These are phyloP conservation scores for Drosophila orena DNA, from an alignment of 1,140 invertebrate genomes.

Conservation along the genomic window DNA sequence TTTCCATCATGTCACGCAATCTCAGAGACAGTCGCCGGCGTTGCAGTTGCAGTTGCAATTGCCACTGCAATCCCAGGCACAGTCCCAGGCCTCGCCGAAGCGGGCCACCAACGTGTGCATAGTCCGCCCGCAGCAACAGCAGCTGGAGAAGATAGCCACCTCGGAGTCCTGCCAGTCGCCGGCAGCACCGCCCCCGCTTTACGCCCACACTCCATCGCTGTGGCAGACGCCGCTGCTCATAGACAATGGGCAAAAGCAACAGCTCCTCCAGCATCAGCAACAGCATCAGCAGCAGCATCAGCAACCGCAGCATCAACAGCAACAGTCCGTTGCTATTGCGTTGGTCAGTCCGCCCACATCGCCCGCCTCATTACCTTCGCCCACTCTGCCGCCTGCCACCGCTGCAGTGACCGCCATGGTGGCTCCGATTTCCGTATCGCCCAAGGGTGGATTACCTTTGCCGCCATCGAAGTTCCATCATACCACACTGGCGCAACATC, in stretches of 20 bases:
- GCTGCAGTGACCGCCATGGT: conserved; percentile 77
- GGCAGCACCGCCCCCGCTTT: conserved; percentile 64
- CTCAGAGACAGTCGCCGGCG: conserved; percentile 64
- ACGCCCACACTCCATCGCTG: conserved; percentile 75
- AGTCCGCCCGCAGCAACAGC: conserved; percentile 75
- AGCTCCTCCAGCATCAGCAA: conserved; percentile 17
- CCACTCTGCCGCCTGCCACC: conserved; percentile 50
- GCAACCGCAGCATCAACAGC: conserved; percentile 21
- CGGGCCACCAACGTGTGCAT: conserved; percentile 76
- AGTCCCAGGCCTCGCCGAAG: conserved; percentile 64
- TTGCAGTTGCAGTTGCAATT: conserved; percentile 61
- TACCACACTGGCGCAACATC: conserved; percentile 77
- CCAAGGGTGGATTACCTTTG: conserved; percentile 62
- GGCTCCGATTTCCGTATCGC: conserved; percentile 67
- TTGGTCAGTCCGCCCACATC: conserved; percentile 77
- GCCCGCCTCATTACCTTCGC: conserved; percentile 75
- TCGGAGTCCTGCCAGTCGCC: conserved; percentile 47
- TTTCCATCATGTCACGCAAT: conserved; percentile 81
- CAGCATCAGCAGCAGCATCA: conserved; percentile 30
- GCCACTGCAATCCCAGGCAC: conserved; percentile 53
- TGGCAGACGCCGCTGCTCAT: conserved; percentile 81
- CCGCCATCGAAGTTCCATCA: conserved; percentile 83
- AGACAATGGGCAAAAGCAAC: conserved; percentile 65
- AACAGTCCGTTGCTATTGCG: conserved; percentile 54
- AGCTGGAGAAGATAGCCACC: conserved; percentile 52